A percentile compares a stretch with the other conserved stretches of the same genome.
phyloP scores from a whole-genome alignment of 2,888 invertebrate genomes.

The Lumbricus terrestris region DNA sequence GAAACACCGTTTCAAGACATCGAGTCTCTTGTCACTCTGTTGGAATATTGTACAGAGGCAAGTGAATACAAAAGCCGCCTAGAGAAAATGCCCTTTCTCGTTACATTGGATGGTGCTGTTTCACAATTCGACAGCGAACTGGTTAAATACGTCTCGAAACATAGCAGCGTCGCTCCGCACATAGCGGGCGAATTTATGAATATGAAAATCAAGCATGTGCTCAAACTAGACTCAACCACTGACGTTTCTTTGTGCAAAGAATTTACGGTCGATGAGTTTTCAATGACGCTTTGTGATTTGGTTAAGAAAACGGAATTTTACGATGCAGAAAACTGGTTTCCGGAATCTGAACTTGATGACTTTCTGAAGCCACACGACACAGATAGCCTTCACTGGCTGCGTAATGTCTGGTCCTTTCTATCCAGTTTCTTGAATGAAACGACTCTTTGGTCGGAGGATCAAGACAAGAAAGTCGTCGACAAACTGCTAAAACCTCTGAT shows the following conservation, averaged over 20 bases:
- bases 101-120: slow-evolving; percentile 36
- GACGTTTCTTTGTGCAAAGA: slow-evolving; percentile 30
- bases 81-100: slow-evolving; percentile 36
- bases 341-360: not conserved
- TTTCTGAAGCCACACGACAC: not conserved
- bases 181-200: slow-evolving; percentile 37
- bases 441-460: not conserved
- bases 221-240: slow-evolving; percentile 18
- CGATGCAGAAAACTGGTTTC: not conserved
- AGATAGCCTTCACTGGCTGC: not conserved
- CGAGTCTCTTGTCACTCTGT: slow-evolving; percentile 27
- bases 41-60: slow-evolving; percentile 35
- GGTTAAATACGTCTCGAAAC: slow-evolving; percentile 33
- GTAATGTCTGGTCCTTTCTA: not conserved
- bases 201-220: slow-evolving; percentile 26
- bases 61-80: slow-evolving; percentile 24
- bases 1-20: slow-evolving; percentile 33
- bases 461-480: not conserved
- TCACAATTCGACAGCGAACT: slow-evolving; percentile 33
- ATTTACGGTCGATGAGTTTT: slow-evolving; percentile 35
- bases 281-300: slow-evolving; percentile 31
- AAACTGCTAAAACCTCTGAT: not conserved
- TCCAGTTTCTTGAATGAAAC: not conserved
- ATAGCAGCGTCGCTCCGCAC: slow-evolving; percentile 36
- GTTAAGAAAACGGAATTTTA: slow-evolving; percentile 15